Base-by-base conservation (phyloP, 2,113 vertebrate species). In the Engystomops pustulosus region DNA sequence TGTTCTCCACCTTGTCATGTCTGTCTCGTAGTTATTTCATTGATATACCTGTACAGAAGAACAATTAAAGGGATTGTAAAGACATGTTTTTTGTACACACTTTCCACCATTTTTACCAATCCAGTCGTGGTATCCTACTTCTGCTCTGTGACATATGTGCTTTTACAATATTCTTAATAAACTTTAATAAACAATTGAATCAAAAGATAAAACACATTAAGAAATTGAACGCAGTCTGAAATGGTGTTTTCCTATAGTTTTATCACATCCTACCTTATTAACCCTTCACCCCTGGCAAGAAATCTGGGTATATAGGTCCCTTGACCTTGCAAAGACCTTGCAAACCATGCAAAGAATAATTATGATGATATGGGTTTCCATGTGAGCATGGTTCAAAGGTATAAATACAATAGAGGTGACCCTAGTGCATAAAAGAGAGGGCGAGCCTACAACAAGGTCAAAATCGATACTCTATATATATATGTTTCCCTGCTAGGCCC, bases 1-100 rank as follows among this genome's bases (percentile, higher is more conserved):
- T 74, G 44, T 27, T 30, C 70, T 20, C 44, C 70, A 30, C 44
- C 70, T 74, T 74, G 14, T 49, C 41, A 74, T 74, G 70, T 74
- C 23, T 74, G 70, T 32, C 41, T 44, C 23, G 5, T 71, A 44
- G 17, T 44, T 71, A 38, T 23, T 44, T 44, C 38, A 3, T 45
- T 27, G 15, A 47, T 72, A 45, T 17, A 45, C 70, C 11, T 72
- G 20, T 25, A 18, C 25, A 34, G 62, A 32, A 34, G 36, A n/a
- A 44, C n/a, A n/a, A n/a, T n/a, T n/a, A n/a, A n/a, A 25, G 23
- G 44, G 20, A 5, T 67, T 67, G 14, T 18, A 67, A 36, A 34
- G 36, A n/a, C n/a, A n/a, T n/a, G n/a, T n/a, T n/a, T n/a, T n/a
- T n/a, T n/a, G n/a, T n/a, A n/a, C n/a, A n/a, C n/a, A n/a, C n/a